These are phyloP conservation scores for Agapornis canus DNA, from an alignment of 2,797 vertebrate genomes.

Conservation along the genomic window DNA sequence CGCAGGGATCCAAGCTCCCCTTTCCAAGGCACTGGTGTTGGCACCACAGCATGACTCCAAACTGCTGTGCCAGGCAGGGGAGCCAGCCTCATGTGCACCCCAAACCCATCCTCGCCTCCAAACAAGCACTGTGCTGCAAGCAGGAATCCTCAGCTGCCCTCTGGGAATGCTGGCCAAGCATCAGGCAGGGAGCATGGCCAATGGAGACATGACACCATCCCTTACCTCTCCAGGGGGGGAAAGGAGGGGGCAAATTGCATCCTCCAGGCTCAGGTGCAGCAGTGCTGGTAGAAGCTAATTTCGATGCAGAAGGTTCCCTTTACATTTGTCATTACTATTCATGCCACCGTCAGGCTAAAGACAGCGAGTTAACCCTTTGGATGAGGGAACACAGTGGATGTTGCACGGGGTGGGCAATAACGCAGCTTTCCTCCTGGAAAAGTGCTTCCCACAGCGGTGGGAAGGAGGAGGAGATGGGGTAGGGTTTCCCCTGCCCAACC, in stretches of 20 bases:
- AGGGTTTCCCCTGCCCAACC: background rate
- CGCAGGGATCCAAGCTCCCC: background rate
- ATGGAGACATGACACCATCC: slow-evolving; percentile 32
- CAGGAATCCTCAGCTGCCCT: background rate
- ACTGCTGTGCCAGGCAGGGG: accelerated
- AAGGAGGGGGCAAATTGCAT: slow-evolving; percentile 16
- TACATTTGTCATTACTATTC: slow-evolving; percentile 67
- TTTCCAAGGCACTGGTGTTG: accelerated
- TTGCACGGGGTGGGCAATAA: background rate
- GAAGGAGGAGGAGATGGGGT: background rate
- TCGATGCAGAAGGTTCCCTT: slow-evolving; percentile 49
- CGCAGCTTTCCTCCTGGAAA: background rate
- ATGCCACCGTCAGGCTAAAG: slow-evolving; percentile 36
- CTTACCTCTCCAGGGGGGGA: background rate
- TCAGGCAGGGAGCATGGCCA: background rate
- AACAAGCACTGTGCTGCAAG: background rate
- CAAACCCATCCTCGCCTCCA: background rate
- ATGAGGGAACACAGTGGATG: background rate
- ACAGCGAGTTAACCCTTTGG: slow-evolving; percentile 51
- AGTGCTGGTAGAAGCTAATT: slow-evolving; percentile 57
- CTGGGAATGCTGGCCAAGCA: background rate
- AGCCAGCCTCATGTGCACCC: accelerated
- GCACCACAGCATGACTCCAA: background rate
- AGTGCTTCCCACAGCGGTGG: background rate
- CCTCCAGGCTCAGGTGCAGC: slow-evolving; percentile 74